Base-by-base conservation (phyloP, 2,888 invertebrate genomes). In the Arrhopalites spinosus region DNA sequence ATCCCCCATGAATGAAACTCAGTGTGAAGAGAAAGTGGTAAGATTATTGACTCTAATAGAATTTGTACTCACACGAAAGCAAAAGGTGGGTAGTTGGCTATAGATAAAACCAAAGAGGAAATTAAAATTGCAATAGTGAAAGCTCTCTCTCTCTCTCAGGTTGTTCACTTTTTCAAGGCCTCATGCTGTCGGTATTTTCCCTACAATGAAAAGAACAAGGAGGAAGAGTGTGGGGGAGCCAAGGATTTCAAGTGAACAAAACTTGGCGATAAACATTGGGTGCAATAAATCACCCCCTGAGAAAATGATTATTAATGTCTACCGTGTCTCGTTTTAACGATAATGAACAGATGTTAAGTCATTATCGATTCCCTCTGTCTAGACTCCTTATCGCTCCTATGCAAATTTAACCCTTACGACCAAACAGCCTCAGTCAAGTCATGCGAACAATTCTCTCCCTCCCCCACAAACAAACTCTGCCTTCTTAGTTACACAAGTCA, bases 221-320 rank as follows among this genome's bases (percentile, higher is more conserved):
- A 64, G 36, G 30, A 36, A 29, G 30, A 64, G 64, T 29, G 25
- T 29, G 64, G 5, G 29, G 20, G 30, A 64, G 30, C 36, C n/a
- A n/a, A n/a, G n/a, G n/a, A n/a, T n/a, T n/a, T n/a, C n/a, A n/a
- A 45, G 75, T 29, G 30, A 27, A 13, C 29, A 56, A 36, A 71
- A 71, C 5, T n/a, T 56, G 36, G 71, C 36, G 71, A 71, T 56
- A 71, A 71, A 56, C 43, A 59, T 36, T 5, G 68, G 56, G 50
- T 27, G 77, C 75, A 79, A 81, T 79, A 80, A 80, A 81, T 81
- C 79, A 81, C 77, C 69, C 77, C 69, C 61, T 45, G 73, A 59
- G 71, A 73, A 76, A 79, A 78, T 79, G 77, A 78, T 77, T 77
- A 78, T 77, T 78, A 78, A 78, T 78, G 76, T 72, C 73, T 78